phyloP scores from a whole-genome alignment of 2,797 vertebrate genomes.

The Numenius phaeopus region DNA sequence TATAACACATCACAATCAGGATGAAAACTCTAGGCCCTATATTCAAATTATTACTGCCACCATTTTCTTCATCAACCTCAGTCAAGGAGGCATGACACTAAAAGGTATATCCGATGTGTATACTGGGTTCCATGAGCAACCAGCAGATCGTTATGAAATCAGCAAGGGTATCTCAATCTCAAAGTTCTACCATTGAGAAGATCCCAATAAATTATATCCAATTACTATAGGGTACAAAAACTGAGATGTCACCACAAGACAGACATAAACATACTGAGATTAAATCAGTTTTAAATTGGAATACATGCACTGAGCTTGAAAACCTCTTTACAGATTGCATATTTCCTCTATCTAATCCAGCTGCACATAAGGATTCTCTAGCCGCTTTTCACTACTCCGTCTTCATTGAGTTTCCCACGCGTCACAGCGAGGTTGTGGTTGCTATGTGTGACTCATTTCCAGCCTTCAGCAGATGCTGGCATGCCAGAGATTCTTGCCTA shows the following conservation, averaged over 20 bases:
- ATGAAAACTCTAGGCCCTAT: background rate
- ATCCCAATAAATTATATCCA: background rate
- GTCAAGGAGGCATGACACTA: background rate
- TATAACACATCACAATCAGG: background rate
- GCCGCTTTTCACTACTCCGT: background rate
- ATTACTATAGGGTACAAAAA: background rate
- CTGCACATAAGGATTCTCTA: background rate
- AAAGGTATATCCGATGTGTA: background rate
- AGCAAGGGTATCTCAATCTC: background rate
- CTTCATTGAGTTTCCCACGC: background rate
- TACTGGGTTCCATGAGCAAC: background rate
- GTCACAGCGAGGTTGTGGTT: background rate
- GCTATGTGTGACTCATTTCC: slow-evolving; percentile 43
- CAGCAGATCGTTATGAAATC: background rate
- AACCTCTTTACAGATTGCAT: background rate
- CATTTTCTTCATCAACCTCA: background rate
- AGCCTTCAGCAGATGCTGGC: slow-evolving; percentile 3
- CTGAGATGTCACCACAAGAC: background rate
- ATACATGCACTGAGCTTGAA: background rate
- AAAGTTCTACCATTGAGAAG: background rate
- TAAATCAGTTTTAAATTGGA: background rate
- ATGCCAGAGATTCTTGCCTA: background rate
- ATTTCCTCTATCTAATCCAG: slow-evolving; percentile 10
- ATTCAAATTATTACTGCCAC: background rate
- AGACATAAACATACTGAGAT: background rate